Evolutionary conservation across 2,113 vertebrate genomes (phyloP).

Genomic region (Cnemophilus loriae): DNA sequence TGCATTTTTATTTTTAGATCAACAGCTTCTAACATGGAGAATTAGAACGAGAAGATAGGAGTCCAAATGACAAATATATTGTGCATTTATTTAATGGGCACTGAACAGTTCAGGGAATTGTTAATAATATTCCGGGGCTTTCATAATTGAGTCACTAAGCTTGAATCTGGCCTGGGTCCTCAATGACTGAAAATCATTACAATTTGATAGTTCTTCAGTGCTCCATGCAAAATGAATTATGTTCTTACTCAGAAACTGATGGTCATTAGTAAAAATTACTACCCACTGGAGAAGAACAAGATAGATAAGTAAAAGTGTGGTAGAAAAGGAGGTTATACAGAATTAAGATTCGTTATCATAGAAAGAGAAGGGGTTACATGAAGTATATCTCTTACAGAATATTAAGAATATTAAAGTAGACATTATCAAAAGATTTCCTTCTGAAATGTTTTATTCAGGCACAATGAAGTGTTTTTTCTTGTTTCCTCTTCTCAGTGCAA

Average conservation of each 20-base stretch:
- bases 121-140: not conserved
- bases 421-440: not conserved
- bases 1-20: not conserved
- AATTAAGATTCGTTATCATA: not conserved
- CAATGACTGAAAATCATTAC: conserved; percentile 9
- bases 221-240: conserved; percentile 14
- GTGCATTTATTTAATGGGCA: not conserved
- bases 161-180: not conserved
- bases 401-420: not conserved
- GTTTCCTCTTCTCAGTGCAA: not conserved
- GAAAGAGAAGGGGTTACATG: not conserved
- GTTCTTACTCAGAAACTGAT: not conserved
- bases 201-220: conserved; percentile 29
- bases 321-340: not conserved
- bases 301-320: not conserved
- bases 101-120: not conserved
- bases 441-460: not conserved
- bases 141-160: not conserved
- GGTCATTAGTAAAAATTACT: conserved; percentile 25
- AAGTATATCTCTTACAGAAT: not conserved
- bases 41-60: not conserved
- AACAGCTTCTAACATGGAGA: not conserved
- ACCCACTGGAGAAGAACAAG: not conserved
- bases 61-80: not conserved
- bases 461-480: not conserved